Evolutionary conservation across 2,888 invertebrate genomes (phyloP), one percentile per base, ranked within the genome.

Genomic region (Brenthis ino): DNA sequence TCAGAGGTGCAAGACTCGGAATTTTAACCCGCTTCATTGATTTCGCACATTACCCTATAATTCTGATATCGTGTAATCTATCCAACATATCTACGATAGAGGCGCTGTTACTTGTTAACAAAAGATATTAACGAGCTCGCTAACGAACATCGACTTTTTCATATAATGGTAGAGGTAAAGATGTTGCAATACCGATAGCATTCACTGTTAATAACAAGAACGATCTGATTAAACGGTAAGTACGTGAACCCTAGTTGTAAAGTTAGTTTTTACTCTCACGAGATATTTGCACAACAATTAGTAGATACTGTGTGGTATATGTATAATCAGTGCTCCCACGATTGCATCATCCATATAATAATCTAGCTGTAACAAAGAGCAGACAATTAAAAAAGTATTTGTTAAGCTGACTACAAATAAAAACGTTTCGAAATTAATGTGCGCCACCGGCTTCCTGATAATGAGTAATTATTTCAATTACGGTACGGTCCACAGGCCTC

Each of bases 391-490:
- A 85, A 85, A 85, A 86, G 88, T 90, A 88, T 89, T 90, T 89
- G 91, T 86, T 88, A 87, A 88, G 87, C 82, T 81, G 87, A 87
- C 82, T 81, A 72, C 79, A 75, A 82, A 84, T 85, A 91, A 91
- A 90, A 91, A 90, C 85, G 77, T 80, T 80, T 81, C 85, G 84
- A 88, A 87, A 86, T 90, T 88, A 91, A 86, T 85, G 85, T 84
- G 82, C 83, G 80, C 83, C 79, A 80, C 82, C 80, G 80, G 84
- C 90, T 91, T 92, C 91, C 90, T 91, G 84, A 88, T 91, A 89
- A 90, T 88, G 82, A 88, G 84, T 88, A 86, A 91, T 91, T 90
- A 90, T 86, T 83, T 84, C 87, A 91, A 91, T 91, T 88, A 88
- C 75, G 75, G 87, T 89, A 92, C 84, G 82, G 88, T 85, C 84